Base-by-base conservation (phyloP, 92 coral and sea anemone genomes). In the Chrysogorgia sp. region DNA sequence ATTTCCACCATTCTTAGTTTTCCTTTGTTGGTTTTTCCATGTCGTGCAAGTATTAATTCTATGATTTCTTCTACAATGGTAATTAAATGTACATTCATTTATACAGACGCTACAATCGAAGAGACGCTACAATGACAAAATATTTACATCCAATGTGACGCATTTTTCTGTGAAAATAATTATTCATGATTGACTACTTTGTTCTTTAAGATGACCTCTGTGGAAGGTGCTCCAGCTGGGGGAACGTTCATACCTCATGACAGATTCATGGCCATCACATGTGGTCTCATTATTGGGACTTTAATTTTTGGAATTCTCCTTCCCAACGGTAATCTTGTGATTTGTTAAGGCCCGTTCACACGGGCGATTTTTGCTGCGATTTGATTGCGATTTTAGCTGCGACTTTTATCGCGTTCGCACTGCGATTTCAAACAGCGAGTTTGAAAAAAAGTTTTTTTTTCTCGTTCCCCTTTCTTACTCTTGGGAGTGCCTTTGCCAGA, bases 1-100 rank as follows among this genome's bases (percentile, higher is more conserved):
- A 83, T 96, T 90, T 96, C 98, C 45, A 96, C 92, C 13, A 77
- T 94, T 70, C 89, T 94, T 41, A 94, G 98, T 81, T 88, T 94
- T 77, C 98, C 98, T 6, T 82, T 94, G 55, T 85, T 94, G 94
- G 96, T 91, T 53, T 94, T 89, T 58, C 98, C 98, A 47, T 82
- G 92, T 66, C 85, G 98, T 86, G 89, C 90, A 29, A 94, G 98
- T 65, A 77, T 94, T 62, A 88, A 91, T 68, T 91, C 93, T 24
- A 85, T 94, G 33, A 81, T 94, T 71, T 89, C 92, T 40, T 66
- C 65, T 30, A 52, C 65, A 64, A 79, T 28, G 84, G 88, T 85
- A 49, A 20, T 68, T 49, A 24, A 49, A 24, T 7, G 19, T 31
- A 22, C 29, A 8, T 5, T 5, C 24, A 3, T 74, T 49, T 41